phyloP scores from a whole-genome alignment of 2,888 invertebrate species.

The Sphecodes monilicornis region DNA sequence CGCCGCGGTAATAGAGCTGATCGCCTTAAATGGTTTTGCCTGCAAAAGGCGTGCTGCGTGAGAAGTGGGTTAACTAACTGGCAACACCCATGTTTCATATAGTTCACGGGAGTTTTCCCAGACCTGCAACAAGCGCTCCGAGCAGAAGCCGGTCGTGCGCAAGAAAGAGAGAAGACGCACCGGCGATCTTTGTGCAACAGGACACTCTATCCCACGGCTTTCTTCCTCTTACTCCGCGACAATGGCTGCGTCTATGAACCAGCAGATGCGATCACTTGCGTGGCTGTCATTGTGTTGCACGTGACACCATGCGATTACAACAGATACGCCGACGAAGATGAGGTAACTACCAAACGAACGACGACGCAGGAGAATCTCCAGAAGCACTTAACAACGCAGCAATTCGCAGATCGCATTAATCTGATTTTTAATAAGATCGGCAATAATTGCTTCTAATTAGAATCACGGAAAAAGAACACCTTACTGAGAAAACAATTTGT shows the following conservation, averaged over 20 bases:
- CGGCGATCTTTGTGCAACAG: conserved; percentile 47
- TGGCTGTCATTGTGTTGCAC: conserved; percentile 8
- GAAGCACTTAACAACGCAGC: not conserved
- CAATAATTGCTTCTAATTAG: conserved; percentile 1
- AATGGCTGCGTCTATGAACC: conserved; percentile 28
- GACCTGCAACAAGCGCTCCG: conserved; percentile 36
- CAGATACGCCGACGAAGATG: conserved; percentile 12
- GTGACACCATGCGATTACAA: conserved; percentile 32
- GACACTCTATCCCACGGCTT: conserved; percentile 61
- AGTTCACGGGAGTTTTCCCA: conserved; percentile 71
- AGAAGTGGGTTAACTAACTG: conserved; percentile 77
- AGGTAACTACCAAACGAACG: conserved; percentile 15
- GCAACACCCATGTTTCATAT: conserved; percentile 64
- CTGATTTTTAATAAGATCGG: conserved; percentile 8
- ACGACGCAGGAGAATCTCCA: not conserved
- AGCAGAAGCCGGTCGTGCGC: conserved; percentile 27
- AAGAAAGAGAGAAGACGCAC: conserved; percentile 32
- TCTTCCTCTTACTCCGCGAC: conserved; percentile 44
- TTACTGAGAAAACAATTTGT: not conserved
- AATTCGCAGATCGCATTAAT: not conserved
- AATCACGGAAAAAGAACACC: not conserved
- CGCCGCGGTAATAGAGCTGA: conserved; percentile 1
- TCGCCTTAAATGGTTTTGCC: conserved; percentile 59
- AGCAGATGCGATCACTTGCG: conserved; percentile 34
- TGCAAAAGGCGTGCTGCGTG: conserved; percentile 67